Evolutionary conservation across 2,797 vertebrate genomes (phyloP).

Genomic region (Melanotaenia boesemani): DNA sequence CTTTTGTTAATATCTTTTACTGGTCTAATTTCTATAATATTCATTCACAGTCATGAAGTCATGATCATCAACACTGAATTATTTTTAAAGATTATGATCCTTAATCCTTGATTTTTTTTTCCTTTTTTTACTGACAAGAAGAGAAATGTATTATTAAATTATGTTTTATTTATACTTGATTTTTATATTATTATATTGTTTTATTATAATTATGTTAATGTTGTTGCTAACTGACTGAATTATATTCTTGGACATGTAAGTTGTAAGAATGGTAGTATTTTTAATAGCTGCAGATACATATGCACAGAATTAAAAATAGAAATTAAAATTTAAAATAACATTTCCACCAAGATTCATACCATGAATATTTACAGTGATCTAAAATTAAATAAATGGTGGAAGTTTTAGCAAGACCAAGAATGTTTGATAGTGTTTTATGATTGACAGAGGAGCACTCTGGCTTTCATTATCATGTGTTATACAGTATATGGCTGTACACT

Average conservation of each 20-base stretch:
- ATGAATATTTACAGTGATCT: background rate
- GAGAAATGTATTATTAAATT: background rate
- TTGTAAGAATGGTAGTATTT: background rate
- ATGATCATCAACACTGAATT: background rate
- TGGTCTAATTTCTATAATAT: background rate
- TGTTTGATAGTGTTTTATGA: background rate
- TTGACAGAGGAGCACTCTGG: background rate
- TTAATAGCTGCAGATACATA: background rate
- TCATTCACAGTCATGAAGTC: background rate
- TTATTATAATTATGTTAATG: background rate
- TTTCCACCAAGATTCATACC: too few species aligned
- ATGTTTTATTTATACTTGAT: too few species aligned
- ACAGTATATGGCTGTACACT: conserved; percentile 22
- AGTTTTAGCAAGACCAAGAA: background rate
- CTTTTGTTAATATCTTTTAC: background rate
- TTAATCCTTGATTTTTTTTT: background rate
- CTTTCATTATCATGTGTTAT: background rate
- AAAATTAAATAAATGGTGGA: background rate
- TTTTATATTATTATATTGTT: too few species aligned
- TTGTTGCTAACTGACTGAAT: background rate
- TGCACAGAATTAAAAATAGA: background rate
- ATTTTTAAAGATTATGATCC: background rate
- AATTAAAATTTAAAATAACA: background rate
- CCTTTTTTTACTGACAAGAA: background rate
- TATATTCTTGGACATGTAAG: background rate